A percentile compares a stretch with the other conserved stretches of the same genome.
Evolutionary conservation across 1,140 invertebrate species (phyloP).

Genomic region (Nilaparvata lugens): DNA sequence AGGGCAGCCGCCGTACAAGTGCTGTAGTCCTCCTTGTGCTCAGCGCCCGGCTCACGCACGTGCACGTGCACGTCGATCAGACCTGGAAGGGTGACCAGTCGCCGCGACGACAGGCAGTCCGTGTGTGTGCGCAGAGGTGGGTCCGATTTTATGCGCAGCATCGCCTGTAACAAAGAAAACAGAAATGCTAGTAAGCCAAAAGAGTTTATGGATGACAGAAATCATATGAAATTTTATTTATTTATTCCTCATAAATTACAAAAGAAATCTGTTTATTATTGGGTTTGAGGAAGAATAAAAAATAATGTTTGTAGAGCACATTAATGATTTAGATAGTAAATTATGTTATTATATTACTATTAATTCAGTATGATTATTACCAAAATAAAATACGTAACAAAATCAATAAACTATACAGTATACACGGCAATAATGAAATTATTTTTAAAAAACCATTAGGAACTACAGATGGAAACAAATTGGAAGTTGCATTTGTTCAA

Average conservation of each 20-base stretch:
- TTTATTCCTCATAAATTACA: no score
- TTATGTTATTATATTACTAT: no score
- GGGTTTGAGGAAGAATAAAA: background rate
- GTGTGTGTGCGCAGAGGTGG: slow-evolving; percentile 87
- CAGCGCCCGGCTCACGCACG: slow-evolving; percentile 89
- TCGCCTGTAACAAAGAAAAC: slow-evolving; percentile 48
- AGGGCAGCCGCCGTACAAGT: slow-evolving; percentile 92
- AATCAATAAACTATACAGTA: no score
- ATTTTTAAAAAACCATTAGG: no score
- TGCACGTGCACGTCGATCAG: slow-evolving; percentile 98
- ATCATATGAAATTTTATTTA: no score
- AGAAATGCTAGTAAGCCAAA: background rate
- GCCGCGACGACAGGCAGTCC: slow-evolving; percentile 88
- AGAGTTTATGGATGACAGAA: background rate
- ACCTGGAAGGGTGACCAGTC: slow-evolving; percentile 84
- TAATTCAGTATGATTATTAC: no score
- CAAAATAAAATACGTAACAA: no score
- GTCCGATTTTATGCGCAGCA: slow-evolving; percentile 62
- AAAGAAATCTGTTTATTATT: background rate
- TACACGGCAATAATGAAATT: no score
- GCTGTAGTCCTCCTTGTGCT: slow-evolving; percentile 93
- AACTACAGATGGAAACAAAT: no score
- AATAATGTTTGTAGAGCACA: no score
- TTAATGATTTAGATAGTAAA: no score
- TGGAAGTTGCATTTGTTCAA: no score